These are phyloP conservation scores for Burhinus oedicnemus DNA, from an alignment of 2,113 vertebrate genomes.

Conservation along the genomic window DNA sequence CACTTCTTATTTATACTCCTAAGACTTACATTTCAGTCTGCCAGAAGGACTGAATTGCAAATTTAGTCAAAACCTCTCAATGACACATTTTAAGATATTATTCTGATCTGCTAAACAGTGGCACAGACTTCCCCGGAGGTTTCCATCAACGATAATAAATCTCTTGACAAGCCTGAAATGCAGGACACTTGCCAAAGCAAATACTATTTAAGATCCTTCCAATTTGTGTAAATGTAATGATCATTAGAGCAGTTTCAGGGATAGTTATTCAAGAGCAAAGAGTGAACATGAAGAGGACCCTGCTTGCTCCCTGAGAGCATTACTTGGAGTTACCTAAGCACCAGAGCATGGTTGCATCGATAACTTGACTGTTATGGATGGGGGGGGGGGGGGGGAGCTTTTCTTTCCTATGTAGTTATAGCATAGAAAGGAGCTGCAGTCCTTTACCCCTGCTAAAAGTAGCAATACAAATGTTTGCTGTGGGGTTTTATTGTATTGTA, in stretches of 20 bases:
- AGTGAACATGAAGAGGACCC: background rate
- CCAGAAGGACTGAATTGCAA: background rate
- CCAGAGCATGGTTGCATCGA: background rate
- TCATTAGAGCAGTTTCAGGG: background rate
- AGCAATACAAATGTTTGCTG: background rate
- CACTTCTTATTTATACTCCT: background rate
- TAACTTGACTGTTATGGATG: background rate
- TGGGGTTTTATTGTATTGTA: background rate
- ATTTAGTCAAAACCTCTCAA: background rate
- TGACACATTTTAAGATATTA: background rate
- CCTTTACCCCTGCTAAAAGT: background rate
- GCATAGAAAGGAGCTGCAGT: background rate
- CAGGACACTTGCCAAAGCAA: background rate
- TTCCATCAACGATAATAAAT: background rate
- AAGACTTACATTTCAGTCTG: background rate
- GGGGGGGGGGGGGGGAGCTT: rapidly evolving
- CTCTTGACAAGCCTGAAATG: background rate
- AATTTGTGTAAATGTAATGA: background rate
- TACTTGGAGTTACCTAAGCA: background rate
- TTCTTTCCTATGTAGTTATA: background rate
- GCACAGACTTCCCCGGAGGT: background rate
- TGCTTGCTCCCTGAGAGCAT: background rate
- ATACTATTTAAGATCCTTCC: background rate
- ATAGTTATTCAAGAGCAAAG: background rate
- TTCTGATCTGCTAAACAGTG: background rate